These are phyloP conservation scores for Mormyrus hasselquistii DNA, from an alignment of 2,797 vertebrate genomes.

Conservation along the genomic window DNA sequence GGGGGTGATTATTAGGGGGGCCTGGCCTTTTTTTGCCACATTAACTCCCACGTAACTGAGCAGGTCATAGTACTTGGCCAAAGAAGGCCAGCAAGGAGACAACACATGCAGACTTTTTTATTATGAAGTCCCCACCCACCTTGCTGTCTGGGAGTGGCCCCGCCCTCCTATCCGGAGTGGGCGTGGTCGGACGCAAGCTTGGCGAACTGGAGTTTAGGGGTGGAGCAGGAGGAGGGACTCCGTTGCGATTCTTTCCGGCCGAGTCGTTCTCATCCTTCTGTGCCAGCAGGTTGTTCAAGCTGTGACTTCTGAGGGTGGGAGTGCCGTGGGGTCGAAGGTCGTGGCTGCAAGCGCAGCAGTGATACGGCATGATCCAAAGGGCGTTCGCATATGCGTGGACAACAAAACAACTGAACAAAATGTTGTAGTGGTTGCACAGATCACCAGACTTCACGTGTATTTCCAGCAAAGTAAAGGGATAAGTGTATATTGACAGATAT, in stretches of 20 bases:
- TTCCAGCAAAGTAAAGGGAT: neutral
- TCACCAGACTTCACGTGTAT: neutral
- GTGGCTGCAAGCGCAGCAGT: neutral
- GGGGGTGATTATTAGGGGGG: neutral
- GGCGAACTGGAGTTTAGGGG: conserved; percentile 25
- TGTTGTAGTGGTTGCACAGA: neutral
- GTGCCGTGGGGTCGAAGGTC: conserved; percentile 33
- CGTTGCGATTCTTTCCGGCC: neutral
- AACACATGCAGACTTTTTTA: neutral
- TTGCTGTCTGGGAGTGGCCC: conserved; percentile 29
- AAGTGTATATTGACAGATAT: neutral
- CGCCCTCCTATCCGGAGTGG: neutral
- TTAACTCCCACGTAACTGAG: neutral
- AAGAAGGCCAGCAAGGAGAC: neutral
- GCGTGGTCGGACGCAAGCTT: conserved; percentile 26
- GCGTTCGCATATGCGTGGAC: neutral
- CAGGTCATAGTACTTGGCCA: neutral
- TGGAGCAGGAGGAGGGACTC: neutral
- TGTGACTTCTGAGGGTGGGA: conserved; percentile 66
- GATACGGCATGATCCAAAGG: neutral
- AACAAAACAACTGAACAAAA: neutral
- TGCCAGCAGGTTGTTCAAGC: conserved; percentile 76
- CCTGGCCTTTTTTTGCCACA: neutral
- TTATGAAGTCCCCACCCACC: conserved; percentile 36
- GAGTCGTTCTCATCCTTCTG: conserved; percentile 43